Evolutionary conservation across 2,888 invertebrate species (phyloP), one percentile per base, ranked within the genome.

Genomic region (Anagyrus pseudococci): DNA sequence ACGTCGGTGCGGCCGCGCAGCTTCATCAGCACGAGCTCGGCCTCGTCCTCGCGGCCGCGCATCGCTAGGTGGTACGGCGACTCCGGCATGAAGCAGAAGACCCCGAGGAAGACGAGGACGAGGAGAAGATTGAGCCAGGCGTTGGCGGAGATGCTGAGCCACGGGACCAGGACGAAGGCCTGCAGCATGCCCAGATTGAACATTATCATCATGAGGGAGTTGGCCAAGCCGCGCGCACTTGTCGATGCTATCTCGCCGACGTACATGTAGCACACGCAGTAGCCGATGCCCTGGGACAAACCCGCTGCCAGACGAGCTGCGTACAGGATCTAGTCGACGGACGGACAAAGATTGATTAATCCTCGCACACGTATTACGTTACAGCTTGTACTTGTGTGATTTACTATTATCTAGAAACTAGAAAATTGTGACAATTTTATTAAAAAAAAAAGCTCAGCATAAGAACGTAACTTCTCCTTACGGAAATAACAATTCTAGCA

Each of bases 121-220:
- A 82, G 68, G 0, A 75, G 41, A 4, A 81, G 69, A 17, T 81
- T 82, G 15, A 73, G 49, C 3, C 67, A 64, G 0, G 75, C 74
- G 29, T 71, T 67, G 6, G 23, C 23, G 10, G 62, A 40, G 47
- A 78, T 72, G 8, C 72, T 72, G 2, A 77, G 65, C 4, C 70
- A 69, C 4, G 77, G 77, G 0, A 72, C 73, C 1, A 76, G 50
- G 1, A 70, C 58, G 69, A 72, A 78, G 4, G 73, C 68, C 29
- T 71, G 54, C 4, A 80, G 67, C n/a, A 75, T 71, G 8, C 79
- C 80, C 25, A 71, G 37, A 52, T 75, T 77, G 73, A 82, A 82
- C 75, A 85, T 84, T 78, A 86, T 84, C 71, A 83, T 83, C 79
- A 84, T 84, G 67, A 86, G 79, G 20, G 87, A 85, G 48, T 53